Conservation (phyloP, 2,797 vertebrate species). For the Sebastes reedi region DNA sequence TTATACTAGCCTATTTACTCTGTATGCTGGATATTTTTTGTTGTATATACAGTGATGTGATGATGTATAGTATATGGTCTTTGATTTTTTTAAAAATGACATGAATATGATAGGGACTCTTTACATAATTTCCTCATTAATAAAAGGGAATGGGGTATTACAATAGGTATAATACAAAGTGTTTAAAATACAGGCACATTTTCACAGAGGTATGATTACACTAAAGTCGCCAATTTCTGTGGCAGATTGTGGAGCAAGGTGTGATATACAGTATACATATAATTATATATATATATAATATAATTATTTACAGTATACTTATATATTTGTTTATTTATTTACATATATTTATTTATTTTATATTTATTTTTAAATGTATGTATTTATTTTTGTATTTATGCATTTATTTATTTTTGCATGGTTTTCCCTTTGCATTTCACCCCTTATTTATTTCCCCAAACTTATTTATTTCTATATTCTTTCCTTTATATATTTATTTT, state of each 20-base stretch:
- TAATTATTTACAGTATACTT: no score
- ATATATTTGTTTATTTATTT: no score
- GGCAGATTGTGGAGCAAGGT: neutral
- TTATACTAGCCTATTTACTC: neutral
- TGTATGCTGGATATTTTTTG: neutral
- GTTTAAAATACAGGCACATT: neutral
- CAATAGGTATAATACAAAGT: neutral
- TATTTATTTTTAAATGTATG: no score
- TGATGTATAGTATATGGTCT: neutral
- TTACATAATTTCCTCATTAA: neutral
- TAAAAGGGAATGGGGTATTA: neutral
- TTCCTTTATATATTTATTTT: no score
- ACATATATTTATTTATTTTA: no score
- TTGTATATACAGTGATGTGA: neutral
- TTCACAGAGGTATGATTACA: neutral
- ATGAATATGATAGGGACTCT: neutral
- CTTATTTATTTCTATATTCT: no score
- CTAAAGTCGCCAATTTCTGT: neutral
- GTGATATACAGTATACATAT: neutral
- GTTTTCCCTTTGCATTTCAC: no score
- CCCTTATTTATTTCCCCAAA: no score
- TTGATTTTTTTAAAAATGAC: no score
- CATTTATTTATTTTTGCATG: no score
- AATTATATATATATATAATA: no score
- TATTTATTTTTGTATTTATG: no score